Conservation (phyloP, 2,113 vertebrate genomes). For the Prochilodus magdalenae region DNA sequence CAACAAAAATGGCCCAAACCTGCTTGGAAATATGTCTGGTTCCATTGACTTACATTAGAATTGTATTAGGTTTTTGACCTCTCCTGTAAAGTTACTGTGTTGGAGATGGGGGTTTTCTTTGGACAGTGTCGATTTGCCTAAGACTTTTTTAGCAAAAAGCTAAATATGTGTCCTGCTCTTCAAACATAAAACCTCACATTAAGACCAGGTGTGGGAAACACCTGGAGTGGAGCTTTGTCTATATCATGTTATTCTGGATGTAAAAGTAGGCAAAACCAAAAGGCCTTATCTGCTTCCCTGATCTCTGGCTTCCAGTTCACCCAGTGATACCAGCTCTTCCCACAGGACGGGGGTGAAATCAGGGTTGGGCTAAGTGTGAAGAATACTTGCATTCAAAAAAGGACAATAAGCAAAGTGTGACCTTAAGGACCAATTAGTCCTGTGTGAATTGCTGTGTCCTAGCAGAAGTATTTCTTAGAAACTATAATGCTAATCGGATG, state of each 20-base stretch:
- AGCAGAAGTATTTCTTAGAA: background rate
- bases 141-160: too few relatives aligned
- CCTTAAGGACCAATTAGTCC: background rate
- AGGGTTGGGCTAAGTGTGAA: background rate
- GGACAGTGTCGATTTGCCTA: too few relatives aligned
- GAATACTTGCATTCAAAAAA: background rate
- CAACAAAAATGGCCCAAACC: too few relatives aligned
- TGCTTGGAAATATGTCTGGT: too few relatives aligned
- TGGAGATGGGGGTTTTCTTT: too few relatives aligned
- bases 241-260: background rate
- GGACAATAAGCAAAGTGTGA: background rate
- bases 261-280: background rate
- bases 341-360: background rate
- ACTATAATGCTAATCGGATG: background rate
- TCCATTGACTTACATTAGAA: too few relatives aligned
- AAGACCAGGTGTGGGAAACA: background rate
- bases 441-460: background rate
- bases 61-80: too few relatives aligned
- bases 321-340: slow-evolving; percentile 8
- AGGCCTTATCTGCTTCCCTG: background rate
- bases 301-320: background rate
- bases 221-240: background rate
- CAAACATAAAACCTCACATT: too few relatives aligned
- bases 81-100: too few relatives aligned
- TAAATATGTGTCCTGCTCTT: too few relatives aligned